Base-by-base conservation (phyloP, 2,797 vertebrate species). In the Sebastes taczanowskii region DNA sequence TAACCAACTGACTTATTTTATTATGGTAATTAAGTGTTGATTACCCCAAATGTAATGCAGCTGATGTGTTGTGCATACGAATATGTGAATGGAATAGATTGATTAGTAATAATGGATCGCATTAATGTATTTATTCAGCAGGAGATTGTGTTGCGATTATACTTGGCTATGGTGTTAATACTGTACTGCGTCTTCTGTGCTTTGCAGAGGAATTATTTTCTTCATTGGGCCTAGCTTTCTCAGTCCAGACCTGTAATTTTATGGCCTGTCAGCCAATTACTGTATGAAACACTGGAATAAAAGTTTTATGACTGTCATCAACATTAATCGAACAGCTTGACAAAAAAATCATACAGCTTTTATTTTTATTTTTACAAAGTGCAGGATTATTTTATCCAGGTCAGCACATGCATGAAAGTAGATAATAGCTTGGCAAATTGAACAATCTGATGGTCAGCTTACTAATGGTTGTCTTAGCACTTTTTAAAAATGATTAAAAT, bases 11-110 rank as follows among this genome's bases (percentile, higher is more conserved):
- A 84, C 29, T 83, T 77, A 61, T 86, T 80, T 88, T 80, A 92
- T 90, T 85, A 87, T 78, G 68, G 27, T 83, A 89, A 90, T 88
- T 59, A 84, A 78, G 73, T 74, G 80, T 77, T 86, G 74, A 91
- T 91, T 89, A 89, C 34, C 53, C 35, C 52, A 64, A 83, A 86
- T 86, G 22, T 58, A 59, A 88, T 49, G 53, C 69, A 75, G 69
- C 61, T 80, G 78, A 61, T 76, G 58, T 64, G 63, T 58, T 75
- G 58, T 42, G 74, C 72, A 81, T 75, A 68, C 4, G 80, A 81
- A 92, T 66, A 65, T 68, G 66, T 22, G 22, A 59, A 65, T 70
- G 13, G 18, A 73, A 64, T 11, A 25, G 18, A 84, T 71, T 80
- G 55, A 89, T 88, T 73, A 20, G 27, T 69, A 66, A 80, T 85